These are phyloP conservation scores for Apodemia mormo DNA, from an alignment of 2,888 invertebrate species.

Conservation along the genomic window DNA sequence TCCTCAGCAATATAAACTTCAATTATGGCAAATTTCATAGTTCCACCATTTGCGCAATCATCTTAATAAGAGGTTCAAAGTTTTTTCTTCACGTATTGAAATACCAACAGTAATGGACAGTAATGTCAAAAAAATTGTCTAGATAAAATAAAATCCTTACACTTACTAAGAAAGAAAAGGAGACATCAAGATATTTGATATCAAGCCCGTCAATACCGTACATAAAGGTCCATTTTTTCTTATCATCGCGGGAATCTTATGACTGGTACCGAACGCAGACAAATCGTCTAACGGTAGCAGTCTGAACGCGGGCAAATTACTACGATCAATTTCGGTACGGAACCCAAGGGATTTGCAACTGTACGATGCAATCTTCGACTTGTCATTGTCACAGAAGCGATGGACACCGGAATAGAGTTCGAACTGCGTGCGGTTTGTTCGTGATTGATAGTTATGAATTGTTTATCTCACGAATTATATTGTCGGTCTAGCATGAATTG, in stretches of 20 bases:
- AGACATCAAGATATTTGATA: neutral
- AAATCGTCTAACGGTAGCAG: conserved; percentile 50
- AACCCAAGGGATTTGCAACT: conserved; percentile 60
- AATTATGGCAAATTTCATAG: too few species aligned
- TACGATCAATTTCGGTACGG: conserved; percentile 63
- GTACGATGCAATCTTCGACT: conserved; percentile 71
- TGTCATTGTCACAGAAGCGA: conserved; percentile 62
- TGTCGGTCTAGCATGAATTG: conserved; percentile 15
- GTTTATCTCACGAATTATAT: conserved; percentile 38
- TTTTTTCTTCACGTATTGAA: too few species aligned
- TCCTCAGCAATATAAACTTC: too few species aligned
- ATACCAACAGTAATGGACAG: too few species aligned
- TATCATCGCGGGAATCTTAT: conserved; percentile 14
- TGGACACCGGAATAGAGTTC: conserved; percentile 45
- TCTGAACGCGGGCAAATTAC: conserved; percentile 66
- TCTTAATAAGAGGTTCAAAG: too few species aligned
- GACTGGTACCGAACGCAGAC: conserved; percentile 40
- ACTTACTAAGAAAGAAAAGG: too few species aligned
- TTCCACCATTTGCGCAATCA: too few species aligned
- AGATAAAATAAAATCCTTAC: too few species aligned
- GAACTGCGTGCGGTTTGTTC: conserved; percentile 38
- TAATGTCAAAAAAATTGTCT: too few species aligned
- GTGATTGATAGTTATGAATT: conserved; percentile 41
- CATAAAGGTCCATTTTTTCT: too few species aligned
- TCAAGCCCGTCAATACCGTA: too few species aligned